phyloP scores from a whole-genome alignment of 1,140 invertebrate species.

The Armadillidium nasatum region DNA sequence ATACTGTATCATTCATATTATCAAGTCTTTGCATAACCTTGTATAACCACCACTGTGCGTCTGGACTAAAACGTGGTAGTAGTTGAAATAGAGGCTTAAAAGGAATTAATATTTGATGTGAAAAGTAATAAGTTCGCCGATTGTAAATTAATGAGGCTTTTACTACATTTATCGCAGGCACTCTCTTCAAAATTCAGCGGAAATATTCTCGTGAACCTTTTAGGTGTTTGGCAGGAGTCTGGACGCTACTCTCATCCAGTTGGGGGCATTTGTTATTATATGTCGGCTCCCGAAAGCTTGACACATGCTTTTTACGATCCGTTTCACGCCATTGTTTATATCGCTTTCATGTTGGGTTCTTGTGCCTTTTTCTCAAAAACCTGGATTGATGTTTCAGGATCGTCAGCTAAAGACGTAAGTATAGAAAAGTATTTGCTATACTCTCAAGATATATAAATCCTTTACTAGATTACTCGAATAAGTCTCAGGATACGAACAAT shows the following conservation, averaged over 20 bases:
- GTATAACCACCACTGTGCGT: no score
- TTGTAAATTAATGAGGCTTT: not conserved
- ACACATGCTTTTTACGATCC: slow-evolving; percentile 93
- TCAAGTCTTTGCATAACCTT: no score
- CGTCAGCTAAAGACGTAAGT: slow-evolving; percentile 97
- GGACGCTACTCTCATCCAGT: slow-evolving; percentile 85
- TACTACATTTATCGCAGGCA: slow-evolving; percentile 64
- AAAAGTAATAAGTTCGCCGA: no score
- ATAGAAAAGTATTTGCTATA: not conserved
- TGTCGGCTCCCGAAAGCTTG: slow-evolving; percentile 96
- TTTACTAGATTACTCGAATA: no score
- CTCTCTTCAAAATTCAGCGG: slow-evolving; percentile 94
- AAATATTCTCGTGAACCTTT: slow-evolving; percentile 93
- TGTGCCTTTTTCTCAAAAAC: slow-evolving; percentile 99
- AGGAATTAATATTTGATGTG: no score
- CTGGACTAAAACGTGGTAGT: no score
- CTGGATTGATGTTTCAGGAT: slow-evolving; percentile 99
- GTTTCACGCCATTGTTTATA: slow-evolving; percentile 93
- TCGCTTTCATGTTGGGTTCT: slow-evolving; percentile 98
- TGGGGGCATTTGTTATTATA: slow-evolving; percentile 96
- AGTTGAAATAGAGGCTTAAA: no score
- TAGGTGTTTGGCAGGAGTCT: slow-evolving; percentile 99
- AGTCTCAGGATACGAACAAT: no score
- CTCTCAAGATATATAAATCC: not conserved
- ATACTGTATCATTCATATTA: no score